Evolutionary conservation across 2,888 invertebrate genomes (phyloP).

Genomic region (Leptinotarsa juncta): DNA sequence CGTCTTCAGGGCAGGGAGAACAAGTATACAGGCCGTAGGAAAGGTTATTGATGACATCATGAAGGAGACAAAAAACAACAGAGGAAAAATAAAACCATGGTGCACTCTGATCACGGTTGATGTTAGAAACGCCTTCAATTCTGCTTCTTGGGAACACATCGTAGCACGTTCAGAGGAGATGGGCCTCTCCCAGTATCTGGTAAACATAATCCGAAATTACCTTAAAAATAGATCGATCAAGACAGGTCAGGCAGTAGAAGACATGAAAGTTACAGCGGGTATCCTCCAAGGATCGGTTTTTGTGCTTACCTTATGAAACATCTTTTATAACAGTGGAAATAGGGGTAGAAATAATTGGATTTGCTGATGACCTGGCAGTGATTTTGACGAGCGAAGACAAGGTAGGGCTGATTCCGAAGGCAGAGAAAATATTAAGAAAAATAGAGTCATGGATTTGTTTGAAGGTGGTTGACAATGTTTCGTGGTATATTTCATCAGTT

Average conservation of each 20-base stretch:
- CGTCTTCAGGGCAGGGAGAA: slow-evolving; percentile 31
- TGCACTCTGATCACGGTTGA: slow-evolving; percentile 22
- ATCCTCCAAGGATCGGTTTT: background rate
- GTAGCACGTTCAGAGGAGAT: background rate
- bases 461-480: no score
- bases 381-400: background rate
- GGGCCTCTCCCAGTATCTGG: background rate
- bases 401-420: background rate
- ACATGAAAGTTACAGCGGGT: background rate
- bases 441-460: background rate
- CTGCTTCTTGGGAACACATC: background rate
- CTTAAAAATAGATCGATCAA: background rate
- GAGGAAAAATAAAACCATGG: slow-evolving; percentile 7
- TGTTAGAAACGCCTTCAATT: slow-evolving; percentile 34
- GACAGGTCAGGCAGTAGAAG: background rate
- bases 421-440: background rate
- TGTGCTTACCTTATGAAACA: background rate
- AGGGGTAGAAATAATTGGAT: background rate
- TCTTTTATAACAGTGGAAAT: background rate
- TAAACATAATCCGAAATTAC: background rate
- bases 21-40: slow-evolving; percentile 27
- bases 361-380: background rate
- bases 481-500: no score
- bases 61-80: background rate
- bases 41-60: background rate